A percentile compares a stretch with the other conserved stretches of the same genome.
phyloP scores from a whole-genome alignment of 1,140 invertebrate species.

The Alviniconcha marisindica region DNA sequence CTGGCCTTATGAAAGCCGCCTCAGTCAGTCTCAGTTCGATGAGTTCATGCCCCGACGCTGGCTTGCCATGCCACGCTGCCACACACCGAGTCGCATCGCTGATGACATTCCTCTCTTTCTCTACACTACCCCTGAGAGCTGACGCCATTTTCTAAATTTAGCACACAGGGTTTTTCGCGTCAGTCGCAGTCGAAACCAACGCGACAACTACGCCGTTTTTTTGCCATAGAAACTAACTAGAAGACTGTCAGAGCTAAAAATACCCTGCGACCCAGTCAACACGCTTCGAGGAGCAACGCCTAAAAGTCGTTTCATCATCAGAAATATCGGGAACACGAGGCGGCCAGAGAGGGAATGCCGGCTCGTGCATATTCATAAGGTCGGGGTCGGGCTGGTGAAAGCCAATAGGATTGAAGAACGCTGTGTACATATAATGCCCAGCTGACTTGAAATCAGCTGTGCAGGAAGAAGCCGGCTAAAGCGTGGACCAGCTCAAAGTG shows the following conservation, averaged over 20 bases:
- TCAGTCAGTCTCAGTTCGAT: background rate
- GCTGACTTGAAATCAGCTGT: constrained; percentile 38
- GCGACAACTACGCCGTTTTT: background rate
- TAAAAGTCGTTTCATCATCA: constrained; percentile 31
- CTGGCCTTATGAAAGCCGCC: background rate
- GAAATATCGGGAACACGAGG: constrained; percentile 2
- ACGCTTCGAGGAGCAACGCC: background rate
- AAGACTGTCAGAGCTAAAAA: background rate
- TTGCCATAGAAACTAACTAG: background rate
- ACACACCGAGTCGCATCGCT: too few relatives aligned
- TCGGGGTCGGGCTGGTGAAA: constrained; percentile 1
- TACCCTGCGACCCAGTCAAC: background rate
- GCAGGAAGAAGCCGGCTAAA: constrained; percentile 1
- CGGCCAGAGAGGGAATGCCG: constrained; percentile 28
- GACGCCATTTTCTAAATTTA: constrained; percentile 16
- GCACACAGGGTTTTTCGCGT: background rate
- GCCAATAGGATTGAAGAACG: constrained; percentile 31
- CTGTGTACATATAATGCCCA: constrained; percentile 39
- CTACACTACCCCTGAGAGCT: background rate
- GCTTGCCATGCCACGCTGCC: too few relatives aligned
- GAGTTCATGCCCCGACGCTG: background rate
- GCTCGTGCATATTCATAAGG: constrained; percentile 42
- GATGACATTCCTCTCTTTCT: too few relatives aligned
- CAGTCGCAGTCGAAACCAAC: background rate
- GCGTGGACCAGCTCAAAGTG: background rate